A percentile compares a stretch with the other conserved stretches of the same genome.
Evolutionary conservation across 2,797 vertebrate genomes (phyloP).

Genomic region (Aeoliscus strigatus): DNA sequence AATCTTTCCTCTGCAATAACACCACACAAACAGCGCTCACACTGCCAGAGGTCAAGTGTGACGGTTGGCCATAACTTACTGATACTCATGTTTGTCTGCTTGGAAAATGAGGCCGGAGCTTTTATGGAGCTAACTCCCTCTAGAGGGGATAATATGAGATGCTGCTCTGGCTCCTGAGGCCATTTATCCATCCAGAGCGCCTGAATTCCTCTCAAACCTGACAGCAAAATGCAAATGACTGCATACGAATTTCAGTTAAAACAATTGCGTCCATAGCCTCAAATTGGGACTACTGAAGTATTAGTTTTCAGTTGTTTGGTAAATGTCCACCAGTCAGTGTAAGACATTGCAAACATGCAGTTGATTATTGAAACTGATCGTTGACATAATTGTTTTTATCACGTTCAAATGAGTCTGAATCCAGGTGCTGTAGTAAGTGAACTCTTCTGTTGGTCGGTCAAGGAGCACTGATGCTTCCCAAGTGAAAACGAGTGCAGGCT

Average conservation of each 20-base stretch:
- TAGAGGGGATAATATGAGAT: slow-evolving; percentile 54
- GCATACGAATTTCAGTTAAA: background rate
- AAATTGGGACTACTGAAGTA: too few species aligned
- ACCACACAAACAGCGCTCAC: slow-evolving; percentile 10
- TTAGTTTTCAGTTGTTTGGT: too few species aligned
- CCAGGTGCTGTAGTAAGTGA: slow-evolving; percentile 1
- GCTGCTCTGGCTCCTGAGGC: slow-evolving; percentile 13
- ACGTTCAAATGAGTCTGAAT: too few species aligned
- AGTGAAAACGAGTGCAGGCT: too few species aligned
- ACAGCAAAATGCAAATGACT: background rate
- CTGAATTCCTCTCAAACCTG: background rate
- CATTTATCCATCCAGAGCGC: slow-evolving; percentile 1
- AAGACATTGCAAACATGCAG: background rate
- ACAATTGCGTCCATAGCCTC: too few species aligned
- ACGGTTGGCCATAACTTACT: slow-evolving; percentile 22
- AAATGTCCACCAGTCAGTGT: background rate
- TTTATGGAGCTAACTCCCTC: slow-evolving; percentile 67
- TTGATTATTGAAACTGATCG: too few species aligned
- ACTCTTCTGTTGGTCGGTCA: background rate
- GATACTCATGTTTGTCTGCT: slow-evolving; percentile 4
- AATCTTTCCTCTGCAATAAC: background rate
- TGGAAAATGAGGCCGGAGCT: slow-evolving; percentile 33
- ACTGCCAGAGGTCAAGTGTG: slow-evolving; percentile 32
- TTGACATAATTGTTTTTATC: too few species aligned
- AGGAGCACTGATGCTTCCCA: background rate